Evolutionary conservation across 1,140 invertebrate species (phyloP).

Genomic region (Coenobita brevimanus): DNA sequence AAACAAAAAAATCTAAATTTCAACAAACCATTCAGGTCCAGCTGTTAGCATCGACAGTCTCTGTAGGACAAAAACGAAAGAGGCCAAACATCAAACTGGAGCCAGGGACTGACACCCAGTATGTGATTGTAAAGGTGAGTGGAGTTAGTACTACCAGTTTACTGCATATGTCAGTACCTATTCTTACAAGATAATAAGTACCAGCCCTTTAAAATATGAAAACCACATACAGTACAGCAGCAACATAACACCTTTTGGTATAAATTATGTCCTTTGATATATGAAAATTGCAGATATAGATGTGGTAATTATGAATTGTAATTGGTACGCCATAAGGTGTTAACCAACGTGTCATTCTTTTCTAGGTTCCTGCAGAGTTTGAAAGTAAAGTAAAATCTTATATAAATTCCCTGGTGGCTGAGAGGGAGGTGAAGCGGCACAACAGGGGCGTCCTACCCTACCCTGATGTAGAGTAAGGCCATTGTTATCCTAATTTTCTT

Average conservation of each 20-base stretch:
- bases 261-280: too few relatives aligned
- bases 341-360: neutral
- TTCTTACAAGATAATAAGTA: neutral
- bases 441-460: neutral
- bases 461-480: neutral
- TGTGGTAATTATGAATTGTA: neutral
- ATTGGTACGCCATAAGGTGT: neutral
- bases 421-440: neutral
- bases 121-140: constrained; percentile 20
- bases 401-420: neutral
- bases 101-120: constrained; percentile 11
- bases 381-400: neutral
- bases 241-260: too few relatives aligned
- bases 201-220: too few relatives aligned
- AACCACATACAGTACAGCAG: too few relatives aligned
- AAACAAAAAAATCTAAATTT: neutral
- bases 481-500: neutral
- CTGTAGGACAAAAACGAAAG: constrained; percentile 38
- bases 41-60: neutral
- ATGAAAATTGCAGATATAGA: constrained; percentile 25
- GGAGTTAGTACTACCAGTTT: neutral
- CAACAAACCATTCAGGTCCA: neutral
- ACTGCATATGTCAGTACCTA: neutral
- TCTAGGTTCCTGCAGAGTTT: constrained; percentile 8
- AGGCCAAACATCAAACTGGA: constrained; percentile 44